Percentiles rank a stretch among this genome's conserved stretches.
phyloP scores from a whole-genome alignment of 2,113 vertebrate genomes.

The Sapayoa aenigma region DNA sequence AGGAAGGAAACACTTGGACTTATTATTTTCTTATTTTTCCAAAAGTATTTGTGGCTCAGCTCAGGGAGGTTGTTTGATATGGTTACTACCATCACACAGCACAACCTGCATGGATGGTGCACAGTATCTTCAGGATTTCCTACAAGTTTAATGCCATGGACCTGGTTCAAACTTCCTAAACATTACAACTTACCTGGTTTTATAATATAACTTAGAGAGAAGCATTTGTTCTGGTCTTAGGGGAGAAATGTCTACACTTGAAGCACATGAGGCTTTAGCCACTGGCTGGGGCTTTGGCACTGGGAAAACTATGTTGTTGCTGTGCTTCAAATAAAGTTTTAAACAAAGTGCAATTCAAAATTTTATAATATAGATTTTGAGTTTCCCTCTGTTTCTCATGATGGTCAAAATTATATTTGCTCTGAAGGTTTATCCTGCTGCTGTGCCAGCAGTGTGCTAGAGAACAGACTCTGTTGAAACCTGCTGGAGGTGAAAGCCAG shows the following conservation, averaged over 20 bases:
- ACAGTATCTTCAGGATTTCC: neutral
- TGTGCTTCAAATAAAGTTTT: neutral
- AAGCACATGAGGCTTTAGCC: neutral
- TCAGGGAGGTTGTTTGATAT: neutral
- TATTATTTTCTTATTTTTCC: neutral
- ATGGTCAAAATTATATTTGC: neutral
- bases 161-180: neutral
- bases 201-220: neutral
- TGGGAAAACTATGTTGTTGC: neutral
- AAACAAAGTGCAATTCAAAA: neutral
- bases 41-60: neutral
- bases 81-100: neutral
- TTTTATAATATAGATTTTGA: neutral
- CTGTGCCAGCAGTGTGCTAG: neutral
- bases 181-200: neutral
- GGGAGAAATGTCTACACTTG: neutral
- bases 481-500: neutral
- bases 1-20: neutral
- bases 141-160: neutral
- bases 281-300: neutral
- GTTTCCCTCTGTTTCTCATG: neutral
- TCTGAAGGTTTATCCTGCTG: neutral
- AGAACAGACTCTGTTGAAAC: neutral
- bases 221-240: neutral
- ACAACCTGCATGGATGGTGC: neutral